Evolutionary conservation across 1,140 invertebrate genomes (phyloP), one percentile per base, ranked within the genome.

Genomic region (Hypsibius dujardini): DNA sequence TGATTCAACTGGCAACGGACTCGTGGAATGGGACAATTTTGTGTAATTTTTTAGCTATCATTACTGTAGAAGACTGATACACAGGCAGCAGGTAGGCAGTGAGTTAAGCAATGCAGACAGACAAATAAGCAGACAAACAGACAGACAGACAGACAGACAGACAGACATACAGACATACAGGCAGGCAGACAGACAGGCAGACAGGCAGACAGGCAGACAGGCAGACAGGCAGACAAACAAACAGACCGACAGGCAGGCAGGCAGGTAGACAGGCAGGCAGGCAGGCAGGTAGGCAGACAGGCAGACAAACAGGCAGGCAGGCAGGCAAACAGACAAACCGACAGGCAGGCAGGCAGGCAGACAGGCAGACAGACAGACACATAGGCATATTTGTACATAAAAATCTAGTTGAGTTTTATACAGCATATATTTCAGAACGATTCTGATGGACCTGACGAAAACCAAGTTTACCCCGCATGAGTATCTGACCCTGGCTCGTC

Each of bases 381-480:
- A 42, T 42, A 67, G 45, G 42, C 62, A 67, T 67, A 7, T 67
- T 45, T 67, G 62, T 67, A 56, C 50, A 12, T 56, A 12, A 56
- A 7, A 56, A n/a, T 67, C 3, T 7, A 15, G 42, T 67, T 56
- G 50, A 56, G 50, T n/a, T 56, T 56, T 56, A 12, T 56, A 7
- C 50, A 28, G 28, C 28, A 28, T 28, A 28, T 56, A 12, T 7
- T 56, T 56, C n/a, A 56, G 50, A 56, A 56, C 7, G 12, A 3
- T 67, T 67, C 7, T 67, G 62, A 7, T 45, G 7, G 3, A 12
- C 12, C 3, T 42, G 12, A 42, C 12, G 12, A 67, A 42, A 12
- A 42, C 62, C 42, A 56, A 56, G 50, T 42, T 67, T 12, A 67
- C 12, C 12, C 62, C 62, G 62, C 62, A 67, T 42, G 62, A 67